These are phyloP conservation scores for Halesus radiatus DNA, from an alignment of 1,140 invertebrate genomes.

Conservation along the genomic window DNA sequence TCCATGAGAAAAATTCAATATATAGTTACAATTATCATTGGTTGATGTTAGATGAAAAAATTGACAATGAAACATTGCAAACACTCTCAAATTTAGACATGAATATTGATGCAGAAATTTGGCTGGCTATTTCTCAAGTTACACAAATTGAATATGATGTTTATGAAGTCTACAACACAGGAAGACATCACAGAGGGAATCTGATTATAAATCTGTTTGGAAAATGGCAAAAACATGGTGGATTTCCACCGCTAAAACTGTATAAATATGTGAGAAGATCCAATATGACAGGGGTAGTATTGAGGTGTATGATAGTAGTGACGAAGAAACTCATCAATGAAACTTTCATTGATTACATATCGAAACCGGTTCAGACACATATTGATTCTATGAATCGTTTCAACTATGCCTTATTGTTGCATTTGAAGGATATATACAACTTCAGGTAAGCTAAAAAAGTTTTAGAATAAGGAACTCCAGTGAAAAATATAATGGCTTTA, in stretches of 20 bases:
- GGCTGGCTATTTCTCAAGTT: neutral
- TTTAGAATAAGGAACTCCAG: too few relatives aligned
- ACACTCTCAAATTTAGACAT: slow-evolving; percentile 42
- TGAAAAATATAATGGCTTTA: too few relatives aligned
- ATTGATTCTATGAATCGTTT: slow-evolving; percentile 76
- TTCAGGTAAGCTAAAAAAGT: slow-evolving; percentile 67
- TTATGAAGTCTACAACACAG: slow-evolving; percentile 53
- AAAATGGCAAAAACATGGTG: slow-evolving; percentile 29
- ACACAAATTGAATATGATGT: slow-evolving; percentile 26
- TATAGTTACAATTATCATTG: slow-evolving; percentile 49
- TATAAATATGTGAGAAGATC: slow-evolving; percentile 56
- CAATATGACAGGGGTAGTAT: slow-evolving; percentile 60
- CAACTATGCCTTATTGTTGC: slow-evolving; percentile 72
- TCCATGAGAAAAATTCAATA: slow-evolving; percentile 9
- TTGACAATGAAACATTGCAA: neutral
- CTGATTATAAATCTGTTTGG: slow-evolving; percentile 39
- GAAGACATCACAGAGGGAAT: slow-evolving; percentile 38
- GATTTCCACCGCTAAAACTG: neutral
- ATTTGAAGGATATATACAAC: slow-evolving; percentile 75
- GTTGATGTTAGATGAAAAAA: slow-evolving; percentile 34
- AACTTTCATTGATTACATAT: slow-evolving; percentile 71
- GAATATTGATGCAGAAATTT: slow-evolving; percentile 53
- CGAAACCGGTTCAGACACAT: slow-evolving; percentile 66
- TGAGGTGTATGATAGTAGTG: slow-evolving; percentile 64
- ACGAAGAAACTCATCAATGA: slow-evolving; percentile 68